Conservation (phyloP, 2,888 invertebrate species). For the Cantharis flavilabris region DNA sequence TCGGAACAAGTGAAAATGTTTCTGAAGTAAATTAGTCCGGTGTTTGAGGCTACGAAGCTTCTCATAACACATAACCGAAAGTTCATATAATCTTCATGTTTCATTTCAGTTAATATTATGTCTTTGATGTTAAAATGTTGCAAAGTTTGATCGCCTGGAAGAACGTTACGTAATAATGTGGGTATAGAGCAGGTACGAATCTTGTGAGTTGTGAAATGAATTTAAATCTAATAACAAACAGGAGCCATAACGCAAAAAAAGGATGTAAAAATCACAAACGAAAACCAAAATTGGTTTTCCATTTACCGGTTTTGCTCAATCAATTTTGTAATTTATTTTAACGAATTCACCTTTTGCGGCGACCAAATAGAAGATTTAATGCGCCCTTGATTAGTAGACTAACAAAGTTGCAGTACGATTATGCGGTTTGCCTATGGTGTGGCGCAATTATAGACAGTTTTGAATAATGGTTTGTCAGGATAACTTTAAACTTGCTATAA, state of each 20-base stretch:
- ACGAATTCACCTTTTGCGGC: neutral
- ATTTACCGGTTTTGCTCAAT: neutral
- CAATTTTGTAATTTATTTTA: neutral
- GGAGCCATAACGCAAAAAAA: neutral
- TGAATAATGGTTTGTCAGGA: neutral
- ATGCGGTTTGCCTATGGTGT: constrained; percentile 1
- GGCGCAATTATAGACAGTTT: neutral
- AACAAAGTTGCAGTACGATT: neutral
- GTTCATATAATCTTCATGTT: neutral
- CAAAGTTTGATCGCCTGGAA: neutral
- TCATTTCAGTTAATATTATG: neutral
- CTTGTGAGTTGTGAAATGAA: neutral
- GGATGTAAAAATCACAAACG: too few relatives aligned
- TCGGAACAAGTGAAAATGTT: neutral
- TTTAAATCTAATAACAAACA: neutral
- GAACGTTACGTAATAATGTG: neutral
- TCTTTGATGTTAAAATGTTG: neutral
- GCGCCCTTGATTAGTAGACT: neutral
- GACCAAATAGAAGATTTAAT: neutral
- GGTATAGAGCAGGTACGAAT: neutral
- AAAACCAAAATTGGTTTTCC: neutral
- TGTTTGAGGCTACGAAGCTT: neutral
- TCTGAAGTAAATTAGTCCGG: neutral
- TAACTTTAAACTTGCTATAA: neutral
- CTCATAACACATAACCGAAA: neutral